A percentile compares a stretch with the other conserved stretches of the same genome.
Conservation (phyloP, 2,888 invertebrate species). For the Autographa gamma region DNA sequence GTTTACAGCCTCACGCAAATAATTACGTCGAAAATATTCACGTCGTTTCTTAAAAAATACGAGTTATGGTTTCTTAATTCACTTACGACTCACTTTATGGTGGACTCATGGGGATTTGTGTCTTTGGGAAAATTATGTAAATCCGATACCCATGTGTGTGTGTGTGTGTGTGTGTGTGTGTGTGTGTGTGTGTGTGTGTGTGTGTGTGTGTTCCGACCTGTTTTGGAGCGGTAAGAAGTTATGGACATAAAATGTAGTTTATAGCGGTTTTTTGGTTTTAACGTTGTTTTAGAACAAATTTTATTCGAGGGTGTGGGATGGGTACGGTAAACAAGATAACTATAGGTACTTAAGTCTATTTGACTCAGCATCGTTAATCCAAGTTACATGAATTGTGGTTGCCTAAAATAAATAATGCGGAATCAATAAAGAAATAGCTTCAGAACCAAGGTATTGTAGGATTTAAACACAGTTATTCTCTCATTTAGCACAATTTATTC, state of each 20-base stretch:
- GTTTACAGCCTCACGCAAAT: constrained; percentile 62
- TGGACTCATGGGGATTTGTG: constrained; percentile 32
- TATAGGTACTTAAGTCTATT: background rate
- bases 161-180: background rate
- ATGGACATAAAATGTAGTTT: constrained; percentile 5
- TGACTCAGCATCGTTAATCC: background rate
- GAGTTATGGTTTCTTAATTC: constrained; percentile 53
- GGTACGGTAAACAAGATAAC: background rate
- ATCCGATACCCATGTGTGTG: constrained; percentile 19
- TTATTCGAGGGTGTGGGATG: background rate
- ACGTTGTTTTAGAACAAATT: background rate
- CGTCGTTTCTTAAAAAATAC: constrained; percentile 47
- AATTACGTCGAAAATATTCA: constrained; percentile 67
- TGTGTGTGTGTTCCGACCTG: background rate
- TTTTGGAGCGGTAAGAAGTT: background rate
- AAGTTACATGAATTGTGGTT: too few relatives aligned
- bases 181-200: background rate
- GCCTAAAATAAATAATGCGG: too few relatives aligned
- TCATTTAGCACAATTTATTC: too few relatives aligned
- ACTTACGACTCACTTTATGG: constrained; percentile 45
- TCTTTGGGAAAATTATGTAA: constrained; percentile 26
- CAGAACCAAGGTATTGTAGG: too few relatives aligned
- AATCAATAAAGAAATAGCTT: too few relatives aligned
- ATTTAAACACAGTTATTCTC: too few relatives aligned
- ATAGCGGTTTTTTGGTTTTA: constrained; percentile 7